Percentiles rank a stretch among this genome's conserved stretches.
Evolutionary conservation across 2,888 invertebrate genomes (phyloP).

Genomic region (Ectemnius continuus): DNA sequence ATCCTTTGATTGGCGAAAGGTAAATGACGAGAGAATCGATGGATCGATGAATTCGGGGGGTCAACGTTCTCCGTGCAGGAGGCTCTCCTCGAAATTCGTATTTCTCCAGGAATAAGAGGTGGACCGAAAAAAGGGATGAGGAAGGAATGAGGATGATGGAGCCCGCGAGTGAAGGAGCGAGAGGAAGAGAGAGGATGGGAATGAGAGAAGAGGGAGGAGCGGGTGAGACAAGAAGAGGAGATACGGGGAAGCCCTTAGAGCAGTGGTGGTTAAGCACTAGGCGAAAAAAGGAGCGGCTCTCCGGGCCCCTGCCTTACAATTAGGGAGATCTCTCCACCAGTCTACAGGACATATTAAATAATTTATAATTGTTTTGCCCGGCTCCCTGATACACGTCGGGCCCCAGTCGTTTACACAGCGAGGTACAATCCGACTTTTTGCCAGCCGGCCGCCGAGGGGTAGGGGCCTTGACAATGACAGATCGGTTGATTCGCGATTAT

Average conservation of each 20-base stretch:
- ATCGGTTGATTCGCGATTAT: slow-evolving; percentile 61
- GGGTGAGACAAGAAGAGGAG: slow-evolving; percentile 22
- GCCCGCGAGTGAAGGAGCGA: slow-evolving; percentile 22
- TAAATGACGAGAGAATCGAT: slow-evolving; percentile 52
- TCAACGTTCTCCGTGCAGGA: slow-evolving; percentile 26
- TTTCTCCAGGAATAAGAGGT: slow-evolving; percentile 54
- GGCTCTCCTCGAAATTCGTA: slow-evolving; percentile 21
- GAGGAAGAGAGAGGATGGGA: background rate
- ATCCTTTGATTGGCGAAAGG: slow-evolving; percentile 38
- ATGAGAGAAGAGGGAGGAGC: slow-evolving; percentile 22
- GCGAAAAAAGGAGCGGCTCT: slow-evolving; percentile 55
- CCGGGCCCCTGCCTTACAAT: slow-evolving; percentile 61
- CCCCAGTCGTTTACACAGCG: slow-evolving; percentile 63
- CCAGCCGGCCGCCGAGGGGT: slow-evolving; percentile 4
- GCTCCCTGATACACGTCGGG: slow-evolving; percentile 55
- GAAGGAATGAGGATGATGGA: slow-evolving; percentile 10
- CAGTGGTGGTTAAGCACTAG: slow-evolving; percentile 29
- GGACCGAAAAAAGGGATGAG: slow-evolving; percentile 36
- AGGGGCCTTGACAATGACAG: slow-evolving; percentile 59
- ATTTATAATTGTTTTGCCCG: slow-evolving; percentile 70
- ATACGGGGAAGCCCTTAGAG: slow-evolving; percentile 29
- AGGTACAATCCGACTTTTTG: slow-evolving; percentile 58
- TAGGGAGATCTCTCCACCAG: slow-evolving; percentile 52
- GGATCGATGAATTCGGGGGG: slow-evolving; percentile 48
- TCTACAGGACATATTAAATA: slow-evolving; percentile 63